Conservation (phyloP, 2,797 vertebrate genomes). For the Rhadinocentrus ornatus region DNA sequence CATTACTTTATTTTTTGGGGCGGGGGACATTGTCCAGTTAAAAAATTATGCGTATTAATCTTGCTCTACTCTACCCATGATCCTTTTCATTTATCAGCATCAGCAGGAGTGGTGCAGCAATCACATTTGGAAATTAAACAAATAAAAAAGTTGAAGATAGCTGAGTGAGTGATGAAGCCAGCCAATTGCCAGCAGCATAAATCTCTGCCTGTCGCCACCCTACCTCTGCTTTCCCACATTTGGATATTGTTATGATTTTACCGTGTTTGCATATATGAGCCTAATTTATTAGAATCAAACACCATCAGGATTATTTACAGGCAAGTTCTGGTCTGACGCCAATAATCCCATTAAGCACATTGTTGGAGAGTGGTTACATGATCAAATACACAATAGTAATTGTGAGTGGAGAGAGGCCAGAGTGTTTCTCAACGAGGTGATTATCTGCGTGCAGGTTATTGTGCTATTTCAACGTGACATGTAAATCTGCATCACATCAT, state of each 20-base stretch:
- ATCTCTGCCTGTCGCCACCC: constrained; percentile 61
- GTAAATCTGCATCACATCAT: constrained; percentile 65
- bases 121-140: constrained; percentile 79
- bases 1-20: constrained; percentile 40
- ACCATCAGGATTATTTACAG: constrained; percentile 84
- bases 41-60: constrained; percentile 73
- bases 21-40: constrained; percentile 44
- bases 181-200: constrained; percentile 76
- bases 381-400: constrained; percentile 86
- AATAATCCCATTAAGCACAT: constrained; percentile 84
- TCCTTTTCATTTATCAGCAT: constrained; percentile 71
- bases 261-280: constrained; percentile 75
- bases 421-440: constrained; percentile 80
- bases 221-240: constrained; percentile 59
- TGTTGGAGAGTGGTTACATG: constrained; percentile 82
- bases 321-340: constrained; percentile 79
- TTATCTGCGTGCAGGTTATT: constrained; percentile 79
- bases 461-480: constrained; percentile 69
- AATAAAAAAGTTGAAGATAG: constrained; percentile 78
- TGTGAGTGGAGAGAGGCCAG: constrained; percentile 79
- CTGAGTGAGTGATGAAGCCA: constrained; percentile 81
- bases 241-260: constrained; percentile 77
- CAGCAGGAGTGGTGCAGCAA: constrained; percentile 63
- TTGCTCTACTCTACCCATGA: constrained; percentile 59
- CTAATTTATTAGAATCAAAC: constrained; percentile 85